Conservation (phyloP, 2,797 vertebrate genomes). For the Sebastes matsubarae region DNA sequence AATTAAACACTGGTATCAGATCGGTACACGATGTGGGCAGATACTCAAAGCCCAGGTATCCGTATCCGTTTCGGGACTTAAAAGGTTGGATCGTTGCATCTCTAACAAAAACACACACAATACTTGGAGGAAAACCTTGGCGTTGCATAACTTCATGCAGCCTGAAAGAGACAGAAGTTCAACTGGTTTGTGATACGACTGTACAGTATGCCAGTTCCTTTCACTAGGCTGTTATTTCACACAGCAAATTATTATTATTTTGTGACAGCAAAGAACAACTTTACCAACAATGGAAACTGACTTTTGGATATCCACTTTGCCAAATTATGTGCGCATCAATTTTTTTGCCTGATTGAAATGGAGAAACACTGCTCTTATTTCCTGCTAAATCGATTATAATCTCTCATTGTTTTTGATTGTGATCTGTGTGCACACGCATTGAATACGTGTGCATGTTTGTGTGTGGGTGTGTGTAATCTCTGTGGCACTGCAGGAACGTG, state of each 20-base stretch:
- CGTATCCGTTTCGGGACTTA: too few relatives aligned
- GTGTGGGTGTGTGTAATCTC: slow-evolving; percentile 69
- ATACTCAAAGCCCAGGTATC: too few relatives aligned
- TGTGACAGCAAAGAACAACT: not conserved
- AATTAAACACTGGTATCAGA: too few relatives aligned
- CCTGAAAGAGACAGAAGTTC: not conserved
- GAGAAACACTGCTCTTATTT: not conserved
- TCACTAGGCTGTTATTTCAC: not conserved
- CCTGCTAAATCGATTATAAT: slow-evolving; percentile 44
- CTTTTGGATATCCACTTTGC: slow-evolving; percentile 1
- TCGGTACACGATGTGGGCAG: too few relatives aligned
- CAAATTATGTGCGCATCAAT: not conserved
- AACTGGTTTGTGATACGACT: not conserved
- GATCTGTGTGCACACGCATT: not conserved
- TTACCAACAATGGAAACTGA: not conserved
- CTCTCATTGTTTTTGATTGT: slow-evolving; percentile 44
- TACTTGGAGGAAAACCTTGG: not conserved
- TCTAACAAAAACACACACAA: not conserved
- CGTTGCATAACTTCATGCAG: not conserved
- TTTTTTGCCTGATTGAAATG: slow-evolving; percentile 27
- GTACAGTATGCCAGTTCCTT: not conserved
- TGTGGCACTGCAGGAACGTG: slow-evolving; percentile 52
- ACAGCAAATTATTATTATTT: not conserved
- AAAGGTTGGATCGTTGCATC: too few relatives aligned
- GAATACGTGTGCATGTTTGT: slow-evolving; percentile 26